Evolutionary conservation across 2,113 vertebrate genomes (phyloP).

Genomic region (Carollia perspicillata): DNA sequence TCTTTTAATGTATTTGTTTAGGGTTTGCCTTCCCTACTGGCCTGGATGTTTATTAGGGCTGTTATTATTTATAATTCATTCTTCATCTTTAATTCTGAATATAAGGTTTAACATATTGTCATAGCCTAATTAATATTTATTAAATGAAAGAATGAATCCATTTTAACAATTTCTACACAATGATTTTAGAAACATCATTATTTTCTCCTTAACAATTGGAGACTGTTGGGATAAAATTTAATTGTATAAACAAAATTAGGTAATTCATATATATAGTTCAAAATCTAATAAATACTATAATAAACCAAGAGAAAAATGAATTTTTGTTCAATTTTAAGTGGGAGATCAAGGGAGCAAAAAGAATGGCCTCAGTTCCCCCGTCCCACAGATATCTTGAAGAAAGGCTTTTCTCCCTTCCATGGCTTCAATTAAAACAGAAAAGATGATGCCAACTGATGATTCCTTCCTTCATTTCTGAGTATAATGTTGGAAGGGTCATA

Average conservation of each 20-base stretch:
- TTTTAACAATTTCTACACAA: neutral
- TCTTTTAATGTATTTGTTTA: neutral
- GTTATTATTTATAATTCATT: neutral
- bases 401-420: neutral
- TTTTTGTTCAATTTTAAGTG: neutral
- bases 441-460: neutral
- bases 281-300: neutral
- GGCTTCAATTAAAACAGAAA: neutral
- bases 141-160: neutral
- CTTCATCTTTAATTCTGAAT: neutral
- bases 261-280: neutral
- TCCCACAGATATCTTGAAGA: neutral
- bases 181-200: neutral
- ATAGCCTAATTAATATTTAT: neutral
- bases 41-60: neutral
- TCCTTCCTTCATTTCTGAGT: slow-evolving; percentile 28
- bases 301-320: neutral
- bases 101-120: neutral
- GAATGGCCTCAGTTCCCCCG: neutral
- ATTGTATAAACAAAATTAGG: neutral
- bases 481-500: slow-evolving; percentile 25
- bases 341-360: neutral
- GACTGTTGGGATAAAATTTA: neutral
- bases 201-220: neutral
- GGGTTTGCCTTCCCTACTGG: neutral